Percentiles rank a stretch among this genome's conserved stretches.
phyloP scores from a whole-genome alignment of 2,113 vertebrate genomes.

The Pycnonotus jocosus region DNA sequence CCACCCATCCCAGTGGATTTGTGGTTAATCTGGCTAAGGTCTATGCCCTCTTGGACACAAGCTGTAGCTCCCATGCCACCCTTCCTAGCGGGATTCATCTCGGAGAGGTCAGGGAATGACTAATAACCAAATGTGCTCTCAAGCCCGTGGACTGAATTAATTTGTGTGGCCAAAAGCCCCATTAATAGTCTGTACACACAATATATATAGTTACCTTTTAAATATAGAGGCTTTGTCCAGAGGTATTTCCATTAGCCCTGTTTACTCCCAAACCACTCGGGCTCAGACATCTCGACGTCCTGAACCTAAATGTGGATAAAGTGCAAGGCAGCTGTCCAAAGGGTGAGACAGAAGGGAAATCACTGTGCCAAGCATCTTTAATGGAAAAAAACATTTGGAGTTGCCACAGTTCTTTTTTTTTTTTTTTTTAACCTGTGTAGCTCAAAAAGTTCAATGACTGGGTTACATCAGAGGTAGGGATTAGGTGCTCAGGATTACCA shows the following conservation, averaged over 20 bases:
- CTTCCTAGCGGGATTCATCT: neutral
- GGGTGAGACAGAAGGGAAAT: constrained; percentile 9
- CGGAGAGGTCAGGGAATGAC: neutral
- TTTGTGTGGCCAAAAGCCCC: neutral
- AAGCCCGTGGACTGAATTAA: neutral
- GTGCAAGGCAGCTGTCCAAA: neutral
- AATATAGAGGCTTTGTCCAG: constrained; percentile 47
- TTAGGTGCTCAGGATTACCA: neutral
- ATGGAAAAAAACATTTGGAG: constrained; percentile 18
- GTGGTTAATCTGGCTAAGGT: constrained; percentile 22
- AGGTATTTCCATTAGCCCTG: constrained; percentile 13
- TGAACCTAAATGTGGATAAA: constrained; percentile 12
- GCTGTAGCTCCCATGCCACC: neutral
- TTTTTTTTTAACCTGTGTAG: neutral
- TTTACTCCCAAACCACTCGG: constrained; percentile 5
- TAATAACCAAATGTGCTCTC: neutral
- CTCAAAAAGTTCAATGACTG: neutral
- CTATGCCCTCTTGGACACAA: constrained; percentile 3
- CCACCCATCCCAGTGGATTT: neutral
- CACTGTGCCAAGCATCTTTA: neutral
- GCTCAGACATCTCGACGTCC: neutral
- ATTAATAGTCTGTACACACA: neutral
- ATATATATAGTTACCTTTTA: constrained; percentile 28
- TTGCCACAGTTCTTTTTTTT: neutral
- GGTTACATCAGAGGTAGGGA: neutral